phyloP scores from a whole-genome alignment of 2,113 vertebrate species.

The Smithornis capensis region DNA sequence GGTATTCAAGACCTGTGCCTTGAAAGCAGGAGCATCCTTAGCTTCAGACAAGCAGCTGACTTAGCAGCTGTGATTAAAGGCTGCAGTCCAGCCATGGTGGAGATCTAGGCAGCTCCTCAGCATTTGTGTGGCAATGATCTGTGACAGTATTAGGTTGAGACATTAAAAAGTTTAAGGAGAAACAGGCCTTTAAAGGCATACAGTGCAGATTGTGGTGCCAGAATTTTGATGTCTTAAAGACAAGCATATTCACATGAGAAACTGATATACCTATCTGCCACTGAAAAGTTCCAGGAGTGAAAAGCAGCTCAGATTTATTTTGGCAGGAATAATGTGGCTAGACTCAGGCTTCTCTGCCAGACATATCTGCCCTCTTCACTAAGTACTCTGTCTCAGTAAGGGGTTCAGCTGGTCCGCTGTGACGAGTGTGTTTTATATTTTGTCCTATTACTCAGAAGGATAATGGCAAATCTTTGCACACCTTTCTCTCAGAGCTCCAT shows the following conservation, averaged over 20 bases:
- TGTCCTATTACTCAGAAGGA: neutral
- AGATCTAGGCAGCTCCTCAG: neutral
- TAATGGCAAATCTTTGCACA: neutral
- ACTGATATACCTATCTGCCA: neutral
- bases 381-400: neutral
- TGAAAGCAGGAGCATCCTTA: neutral
- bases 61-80: neutral
- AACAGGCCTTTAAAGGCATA: neutral
- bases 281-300: neutral
- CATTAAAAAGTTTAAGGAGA: neutral
- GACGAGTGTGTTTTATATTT: neutral
- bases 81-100: neutral
- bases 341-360: neutral
- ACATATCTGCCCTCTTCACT: neutral
- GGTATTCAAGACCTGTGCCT: neutral
- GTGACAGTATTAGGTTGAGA: neutral
- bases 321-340: neutral
- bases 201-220: neutral
- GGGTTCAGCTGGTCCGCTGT: neutral
- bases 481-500: neutral
- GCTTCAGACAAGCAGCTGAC: neutral
- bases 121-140: neutral
- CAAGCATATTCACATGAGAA: neutral
- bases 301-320: neutral
- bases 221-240: neutral